These are phyloP conservation scores for Enteromius thamalakanensis DNA, from an alignment of 2,797 vertebrate genomes.

Conservation along the genomic window DNA sequence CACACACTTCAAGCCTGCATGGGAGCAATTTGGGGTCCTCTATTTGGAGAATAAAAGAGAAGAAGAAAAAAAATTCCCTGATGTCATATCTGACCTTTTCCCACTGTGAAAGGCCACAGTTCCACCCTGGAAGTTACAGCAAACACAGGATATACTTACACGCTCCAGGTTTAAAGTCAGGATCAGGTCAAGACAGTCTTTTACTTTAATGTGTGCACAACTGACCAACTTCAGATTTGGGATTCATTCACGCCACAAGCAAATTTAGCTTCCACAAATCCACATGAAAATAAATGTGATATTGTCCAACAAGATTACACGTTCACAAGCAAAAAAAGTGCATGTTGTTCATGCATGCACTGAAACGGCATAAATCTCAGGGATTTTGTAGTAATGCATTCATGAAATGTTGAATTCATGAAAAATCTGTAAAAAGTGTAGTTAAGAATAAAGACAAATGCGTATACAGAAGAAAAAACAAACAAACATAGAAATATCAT, in stretches of 20 bases:
- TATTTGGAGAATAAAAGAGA: background rate
- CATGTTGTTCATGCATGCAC: too few species aligned
- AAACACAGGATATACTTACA: slow-evolving; percentile 12
- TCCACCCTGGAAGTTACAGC: background rate
- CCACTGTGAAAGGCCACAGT: slow-evolving; percentile 11
- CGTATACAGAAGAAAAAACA: background rate
- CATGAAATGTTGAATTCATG: background rate
- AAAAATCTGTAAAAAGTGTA: background rate
- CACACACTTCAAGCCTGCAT: background rate
- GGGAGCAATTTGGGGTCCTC: background rate
- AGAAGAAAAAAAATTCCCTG: background rate
- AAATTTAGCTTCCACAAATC: background rate
- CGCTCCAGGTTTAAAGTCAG: background rate
- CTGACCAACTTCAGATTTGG: background rate
- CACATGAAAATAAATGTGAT: background rate
- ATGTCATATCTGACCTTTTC: slow-evolving; percentile 25
- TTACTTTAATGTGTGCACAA: background rate
- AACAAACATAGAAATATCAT: background rate
- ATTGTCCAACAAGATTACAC: background rate
- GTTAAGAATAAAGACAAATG: background rate
- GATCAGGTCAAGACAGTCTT: background rate
- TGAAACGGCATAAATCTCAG: background rate
- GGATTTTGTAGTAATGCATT: background rate
- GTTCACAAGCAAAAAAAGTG: background rate
- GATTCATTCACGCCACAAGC: background rate